Evolutionary conservation across 1,140 invertebrate genomes (phyloP).

Genomic region (Apis laboriosa): DNA sequence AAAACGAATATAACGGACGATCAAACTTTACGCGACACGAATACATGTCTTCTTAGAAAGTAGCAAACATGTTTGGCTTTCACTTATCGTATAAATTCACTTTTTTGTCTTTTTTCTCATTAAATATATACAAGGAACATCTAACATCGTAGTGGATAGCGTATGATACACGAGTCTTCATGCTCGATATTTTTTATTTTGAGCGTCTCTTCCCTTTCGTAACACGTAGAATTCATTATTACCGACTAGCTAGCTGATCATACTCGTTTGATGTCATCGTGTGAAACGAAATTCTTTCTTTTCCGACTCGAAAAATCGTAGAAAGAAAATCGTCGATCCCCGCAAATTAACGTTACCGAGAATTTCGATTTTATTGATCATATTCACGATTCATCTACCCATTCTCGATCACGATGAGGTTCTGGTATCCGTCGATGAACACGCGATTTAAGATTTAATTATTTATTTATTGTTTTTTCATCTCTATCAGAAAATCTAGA

Average conservation of each 20-base stretch:
- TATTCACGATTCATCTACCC: background rate
- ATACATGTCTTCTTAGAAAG: constrained; percentile 59
- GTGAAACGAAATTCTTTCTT: constrained; percentile 55
- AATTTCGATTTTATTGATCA: background rate
- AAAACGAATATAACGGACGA: constrained; percentile 34
- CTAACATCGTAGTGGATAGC: constrained; percentile 75
- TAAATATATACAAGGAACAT: constrained; percentile 77
- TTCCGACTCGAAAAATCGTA: constrained; percentile 57
- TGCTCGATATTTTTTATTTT: constrained; percentile 63
- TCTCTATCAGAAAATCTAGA: background rate
- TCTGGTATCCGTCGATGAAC: background rate
- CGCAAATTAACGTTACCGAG: background rate
- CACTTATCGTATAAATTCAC: constrained; percentile 70
- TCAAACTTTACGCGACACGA: constrained; percentile 62
- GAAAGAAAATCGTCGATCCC: background rate
- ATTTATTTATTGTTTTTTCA: background rate
- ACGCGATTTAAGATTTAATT: background rate
- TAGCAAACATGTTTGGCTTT: constrained; percentile 69
- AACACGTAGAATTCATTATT: constrained; percentile 66
- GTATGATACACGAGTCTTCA: constrained; percentile 72
- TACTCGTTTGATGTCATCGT: constrained; percentile 42
- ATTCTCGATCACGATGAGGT: background rate
- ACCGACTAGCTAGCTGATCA: constrained; percentile 55
- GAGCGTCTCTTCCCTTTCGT: constrained; percentile 57
- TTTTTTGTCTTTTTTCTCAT: constrained; percentile 32